A percentile compares a stretch with the other conserved stretches of the same genome.
phyloP scores from a whole-genome alignment of 2,113 vertebrate species.

The Bubalus kerabau region DNA sequence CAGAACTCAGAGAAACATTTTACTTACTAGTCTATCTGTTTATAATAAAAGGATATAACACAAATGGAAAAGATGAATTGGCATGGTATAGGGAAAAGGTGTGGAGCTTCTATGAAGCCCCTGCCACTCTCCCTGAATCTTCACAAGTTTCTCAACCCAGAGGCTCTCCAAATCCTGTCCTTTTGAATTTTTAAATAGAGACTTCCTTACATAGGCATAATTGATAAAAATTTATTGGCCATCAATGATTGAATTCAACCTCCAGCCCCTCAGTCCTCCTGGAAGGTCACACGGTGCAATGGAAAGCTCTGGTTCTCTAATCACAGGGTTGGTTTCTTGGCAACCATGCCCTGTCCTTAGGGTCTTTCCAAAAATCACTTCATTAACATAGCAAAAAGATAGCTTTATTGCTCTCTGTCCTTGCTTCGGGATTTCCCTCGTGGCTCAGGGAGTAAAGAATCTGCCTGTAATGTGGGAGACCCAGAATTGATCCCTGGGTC shows the following conservation, averaged over 20 bases:
- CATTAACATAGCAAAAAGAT: not conserved
- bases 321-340: not conserved
- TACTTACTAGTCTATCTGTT: not conserved
- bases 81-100: not conserved
- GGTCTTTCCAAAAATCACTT: not conserved
- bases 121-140: not conserved
- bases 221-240: not conserved
- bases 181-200: not conserved
- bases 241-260: not conserved
- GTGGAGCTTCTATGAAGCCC: not conserved
- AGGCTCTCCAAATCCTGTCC: not conserved
- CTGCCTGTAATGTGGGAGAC: not conserved
- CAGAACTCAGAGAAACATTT: not conserved
- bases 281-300: not conserved
- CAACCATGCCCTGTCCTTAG: not conserved
- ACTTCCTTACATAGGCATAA: not conserved
- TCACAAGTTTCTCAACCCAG: not conserved
- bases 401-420: not conserved
- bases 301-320: not conserved
- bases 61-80: not conserved
- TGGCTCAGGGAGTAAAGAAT: not conserved
- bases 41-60: not conserved
- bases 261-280: not conserved
- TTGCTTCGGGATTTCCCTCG: not conserved
- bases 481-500: not conserved